A percentile compares a stretch with the other conserved stretches of the same genome.
phyloP scores from a whole-genome alignment of 2,113 vertebrate genomes.

The Epinephelus moara region DNA sequence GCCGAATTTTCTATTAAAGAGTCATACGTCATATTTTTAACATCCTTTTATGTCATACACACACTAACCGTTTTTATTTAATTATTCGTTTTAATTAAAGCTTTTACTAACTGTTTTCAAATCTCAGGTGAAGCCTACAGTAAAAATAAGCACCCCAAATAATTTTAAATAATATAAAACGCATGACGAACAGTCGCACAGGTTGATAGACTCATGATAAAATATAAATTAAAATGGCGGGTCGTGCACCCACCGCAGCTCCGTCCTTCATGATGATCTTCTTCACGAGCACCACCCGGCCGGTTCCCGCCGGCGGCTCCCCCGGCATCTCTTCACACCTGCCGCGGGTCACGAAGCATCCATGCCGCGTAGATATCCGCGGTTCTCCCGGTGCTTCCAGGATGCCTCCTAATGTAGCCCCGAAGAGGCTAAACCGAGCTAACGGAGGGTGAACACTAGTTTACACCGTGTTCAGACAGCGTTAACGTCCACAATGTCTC shows the following conservation, averaged over 20 bases:
- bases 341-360: constrained; percentile 80
- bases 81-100: neutral
- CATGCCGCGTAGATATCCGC: constrained; percentile 84
- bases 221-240: constrained; percentile 28
- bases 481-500: neutral
- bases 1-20: neutral
- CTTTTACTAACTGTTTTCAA: neutral
- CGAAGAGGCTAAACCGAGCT: constrained; percentile 45
- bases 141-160: neutral
- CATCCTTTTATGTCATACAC: constrained; percentile 28
- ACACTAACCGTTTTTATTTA: neutral
- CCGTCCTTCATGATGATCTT: constrained; percentile 86
- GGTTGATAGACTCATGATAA: neutral
- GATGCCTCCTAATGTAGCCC: constrained; percentile 59
- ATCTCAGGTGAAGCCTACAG: no score
- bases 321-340: constrained; percentile 80
- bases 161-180: neutral
- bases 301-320: constrained; percentile 64
- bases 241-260: constrained; percentile 72
- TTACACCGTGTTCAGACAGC: neutral
- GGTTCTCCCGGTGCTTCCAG: constrained; percentile 82
- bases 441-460: neutral
- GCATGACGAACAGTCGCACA: neutral
- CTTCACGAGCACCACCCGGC: constrained; percentile 85
- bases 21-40: constrained; percentile 9